Conservation (phyloP, 1,140 invertebrate species). For the Diorhabda carinulata region DNA sequence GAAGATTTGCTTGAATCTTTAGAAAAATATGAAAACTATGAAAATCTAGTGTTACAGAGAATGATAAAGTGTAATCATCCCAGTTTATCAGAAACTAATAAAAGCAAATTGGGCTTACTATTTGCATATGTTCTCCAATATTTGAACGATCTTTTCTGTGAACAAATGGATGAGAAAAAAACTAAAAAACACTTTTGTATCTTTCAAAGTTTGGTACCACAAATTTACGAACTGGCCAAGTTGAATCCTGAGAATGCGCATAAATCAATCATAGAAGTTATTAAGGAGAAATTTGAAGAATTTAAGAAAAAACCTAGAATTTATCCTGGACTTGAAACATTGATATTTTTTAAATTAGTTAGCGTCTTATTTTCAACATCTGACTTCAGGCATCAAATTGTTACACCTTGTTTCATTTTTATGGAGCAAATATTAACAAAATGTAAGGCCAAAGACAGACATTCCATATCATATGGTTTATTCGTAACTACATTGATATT, state of each 20-base stretch:
- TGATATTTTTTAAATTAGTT: slow-evolving; percentile 77
- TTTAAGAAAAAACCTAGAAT: slow-evolving; percentile 60
- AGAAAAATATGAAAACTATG: slow-evolving; percentile 57
- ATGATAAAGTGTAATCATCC: slow-evolving; percentile 84
- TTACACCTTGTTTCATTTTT: slow-evolving; percentile 77
- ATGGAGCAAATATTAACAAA: slow-evolving; percentile 73
- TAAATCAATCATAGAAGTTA: slow-evolving; percentile 60
- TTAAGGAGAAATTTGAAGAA: slow-evolving; percentile 69
- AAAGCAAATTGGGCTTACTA: slow-evolving; percentile 67
- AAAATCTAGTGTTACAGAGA: slow-evolving; percentile 69
- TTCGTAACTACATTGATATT: slow-evolving; percentile 69
- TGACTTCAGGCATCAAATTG: slow-evolving; percentile 82
- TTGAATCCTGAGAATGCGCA: slow-evolving; percentile 64
- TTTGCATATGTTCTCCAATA: slow-evolving; percentile 73
- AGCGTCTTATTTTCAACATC: slow-evolving; percentile 79
- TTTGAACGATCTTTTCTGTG: slow-evolving; percentile 60
- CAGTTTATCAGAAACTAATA: slow-evolving; percentile 70
- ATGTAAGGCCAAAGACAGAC: slow-evolving; percentile 57
- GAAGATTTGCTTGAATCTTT: slow-evolving; percentile 65
- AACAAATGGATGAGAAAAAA: slow-evolving; percentile 48
- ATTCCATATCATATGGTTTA: slow-evolving; percentile 73
- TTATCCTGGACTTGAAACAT: slow-evolving; percentile 67
- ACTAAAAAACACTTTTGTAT: slow-evolving; percentile 57
- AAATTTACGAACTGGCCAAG: slow-evolving; percentile 71
- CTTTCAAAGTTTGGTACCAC: slow-evolving; percentile 60